These are phyloP conservation scores for Meandrusa payeni DNA, from an alignment of 2,888 invertebrate genomes.

Conservation along the genomic window DNA sequence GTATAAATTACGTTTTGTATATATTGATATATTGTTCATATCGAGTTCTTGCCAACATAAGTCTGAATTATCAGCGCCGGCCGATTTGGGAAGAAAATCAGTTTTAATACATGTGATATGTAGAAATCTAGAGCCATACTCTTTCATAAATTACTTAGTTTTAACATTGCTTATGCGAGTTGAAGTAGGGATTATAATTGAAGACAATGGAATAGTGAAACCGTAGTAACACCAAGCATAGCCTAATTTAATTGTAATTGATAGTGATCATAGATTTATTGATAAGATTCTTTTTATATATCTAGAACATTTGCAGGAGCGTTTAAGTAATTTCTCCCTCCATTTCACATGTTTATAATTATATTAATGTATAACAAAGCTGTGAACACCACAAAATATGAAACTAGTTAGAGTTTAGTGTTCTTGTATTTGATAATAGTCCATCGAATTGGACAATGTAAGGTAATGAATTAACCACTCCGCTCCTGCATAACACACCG, in stretches of 20 bases:
- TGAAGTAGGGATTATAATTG: slow-evolving; percentile 40
- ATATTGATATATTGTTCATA: slow-evolving; percentile 24
- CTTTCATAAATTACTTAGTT: slow-evolving; percentile 43
- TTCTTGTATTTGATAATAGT: slow-evolving; percentile 15
- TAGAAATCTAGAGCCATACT: slow-evolving; percentile 51
- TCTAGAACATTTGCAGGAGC: slow-evolving; percentile 49
- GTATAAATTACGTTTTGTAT: slow-evolving; percentile 25
- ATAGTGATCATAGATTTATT: slow-evolving; percentile 76
- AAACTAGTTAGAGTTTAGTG: slow-evolving; percentile 19
- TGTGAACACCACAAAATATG: slow-evolving; percentile 18
- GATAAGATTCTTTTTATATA: slow-evolving; percentile 62
- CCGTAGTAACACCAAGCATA: slow-evolving; percentile 77
- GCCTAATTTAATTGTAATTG: slow-evolving; percentile 70
- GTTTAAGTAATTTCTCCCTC: slow-evolving; percentile 27
- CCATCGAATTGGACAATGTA: slow-evolving; percentile 25
- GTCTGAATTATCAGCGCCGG: slow-evolving; percentile 23
- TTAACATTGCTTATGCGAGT: slow-evolving; percentile 56
- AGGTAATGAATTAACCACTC: slow-evolving; percentile 34
- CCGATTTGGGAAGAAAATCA: slow-evolving; percentile 29
- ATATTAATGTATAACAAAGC: slow-evolving; percentile 19
- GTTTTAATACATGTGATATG: slow-evolving; percentile 44
- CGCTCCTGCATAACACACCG: slow-evolving; percentile 53
- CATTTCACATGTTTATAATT: slow-evolving; percentile 19
- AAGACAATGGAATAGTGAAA: slow-evolving; percentile 54
- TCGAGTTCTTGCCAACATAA: slow-evolving; percentile 23